Evolutionary conservation across 1,140 invertebrate genomes (phyloP).

Genomic region (Drosophila suzukii): DNA sequence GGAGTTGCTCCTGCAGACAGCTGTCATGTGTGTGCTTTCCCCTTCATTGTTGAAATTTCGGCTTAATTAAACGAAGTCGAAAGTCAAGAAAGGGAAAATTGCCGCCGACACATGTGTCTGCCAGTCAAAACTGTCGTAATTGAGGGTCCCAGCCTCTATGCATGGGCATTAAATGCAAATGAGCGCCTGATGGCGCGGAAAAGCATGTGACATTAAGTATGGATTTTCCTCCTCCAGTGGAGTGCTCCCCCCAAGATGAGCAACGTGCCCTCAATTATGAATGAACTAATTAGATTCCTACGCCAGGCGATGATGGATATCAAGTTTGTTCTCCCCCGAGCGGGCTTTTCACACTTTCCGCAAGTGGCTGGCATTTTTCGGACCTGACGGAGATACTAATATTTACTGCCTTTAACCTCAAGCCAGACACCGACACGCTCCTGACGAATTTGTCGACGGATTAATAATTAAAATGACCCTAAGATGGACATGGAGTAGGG

Average conservation of each 20-base stretch:
- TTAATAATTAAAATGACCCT: constrained; percentile 47
- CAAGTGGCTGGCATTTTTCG: constrained; percentile 27
- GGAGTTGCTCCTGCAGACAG: constrained; percentile 19
- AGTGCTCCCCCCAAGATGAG: constrained; percentile 16
- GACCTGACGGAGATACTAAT: constrained; percentile 7
- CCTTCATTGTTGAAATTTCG: constrained; percentile 68
- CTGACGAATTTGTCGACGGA: constrained; percentile 33
- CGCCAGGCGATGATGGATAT: constrained; percentile 35
- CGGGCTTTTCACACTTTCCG: constrained; percentile 50
- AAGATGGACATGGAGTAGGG: constrained; percentile 8
- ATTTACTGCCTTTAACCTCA: constrained; percentile 7
- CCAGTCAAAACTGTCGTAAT: constrained; percentile 41
- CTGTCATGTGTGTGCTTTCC: constrained; percentile 46
- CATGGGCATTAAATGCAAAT: constrained; percentile 59
- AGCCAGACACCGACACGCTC: constrained; percentile 7
- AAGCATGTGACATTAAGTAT: constrained; percentile 29
- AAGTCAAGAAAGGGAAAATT: constrained; percentile 54
- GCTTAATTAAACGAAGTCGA: constrained; percentile 73
- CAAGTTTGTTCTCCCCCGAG: constrained; percentile 30
- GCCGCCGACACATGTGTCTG: constrained; percentile 21
- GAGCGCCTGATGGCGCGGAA: constrained; percentile 52
- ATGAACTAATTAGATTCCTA: constrained; percentile 71
- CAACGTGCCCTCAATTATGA: constrained; percentile 62
- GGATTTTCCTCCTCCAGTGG: constrained; percentile 20
- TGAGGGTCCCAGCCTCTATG: constrained; percentile 33